Evolutionary conservation across 2,797 vertebrate genomes (phyloP), one percentile per base, ranked within the genome.

Genomic region (Gobio occitaniae): DNA sequence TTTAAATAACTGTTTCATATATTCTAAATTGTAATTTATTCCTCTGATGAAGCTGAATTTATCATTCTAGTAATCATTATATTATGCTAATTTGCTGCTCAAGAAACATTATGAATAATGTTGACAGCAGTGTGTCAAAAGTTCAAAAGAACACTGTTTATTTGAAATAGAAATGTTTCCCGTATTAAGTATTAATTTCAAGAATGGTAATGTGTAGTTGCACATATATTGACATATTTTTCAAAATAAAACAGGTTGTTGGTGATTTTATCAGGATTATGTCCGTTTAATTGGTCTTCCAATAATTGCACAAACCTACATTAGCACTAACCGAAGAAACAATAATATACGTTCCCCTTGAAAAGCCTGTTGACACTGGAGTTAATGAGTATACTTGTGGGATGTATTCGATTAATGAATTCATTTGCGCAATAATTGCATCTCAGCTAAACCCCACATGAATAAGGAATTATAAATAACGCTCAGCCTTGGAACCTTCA

Each of bases 311-410:
- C 9, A 15, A 48, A 29, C 41, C 17, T 9, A n/a, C 44, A 82
- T 50, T 74, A 74, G 32, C n/a, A 38, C 59, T 68, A 44, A 68
- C 61, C 9, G 19, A 77, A 54, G 71, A 68, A 44, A 68, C 82
- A 83, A 54, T 77, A 48, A 52, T 68, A 52, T 52, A 1, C 11
- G n/a, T 83, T 76, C 32, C 41, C 41, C 41, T 63, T 5, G 21
- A 83, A 75, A 83, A 72, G 21, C 68, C 38, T 41, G 47, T 54
- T 79, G 75, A 83, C 68, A 65, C 56, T n/a, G 13, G 44, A 32
- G 76, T 79, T 86, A 83, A 83, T 79, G 76, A 80, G 69, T 74
- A 3, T 84, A 66, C 69, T 75, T 84, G 47, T 79, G 65, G 81
- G 81, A 75, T 69, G 36, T 72, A 56, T 81, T 75, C 25, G 29